phyloP scores from a whole-genome alignment of 1,140 invertebrate species.

The Drosophila kurseongensis region DNA sequence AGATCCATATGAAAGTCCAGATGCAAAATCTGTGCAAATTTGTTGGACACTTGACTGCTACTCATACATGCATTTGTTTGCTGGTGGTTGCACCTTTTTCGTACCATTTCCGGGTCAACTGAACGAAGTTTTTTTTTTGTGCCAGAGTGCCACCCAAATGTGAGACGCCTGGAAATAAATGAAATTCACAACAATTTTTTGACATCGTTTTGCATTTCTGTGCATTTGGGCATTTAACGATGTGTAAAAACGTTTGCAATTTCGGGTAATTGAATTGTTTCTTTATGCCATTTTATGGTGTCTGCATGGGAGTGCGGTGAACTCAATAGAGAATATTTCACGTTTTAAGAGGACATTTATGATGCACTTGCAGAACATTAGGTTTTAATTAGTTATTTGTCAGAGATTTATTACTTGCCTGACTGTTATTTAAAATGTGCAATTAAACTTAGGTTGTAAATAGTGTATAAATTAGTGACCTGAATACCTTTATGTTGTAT shows the following conservation, averaged over 20 bases:
- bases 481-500: too few relatives aligned
- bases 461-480: too few relatives aligned
- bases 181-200: conserved; percentile 24
- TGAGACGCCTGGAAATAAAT: conserved; percentile 26
- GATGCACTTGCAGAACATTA: neutral
- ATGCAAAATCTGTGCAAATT: conserved; percentile 47
- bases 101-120: conserved; percentile 42
- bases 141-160: conserved; percentile 20
- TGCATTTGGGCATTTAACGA: conserved; percentile 67
- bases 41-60: conserved; percentile 36
- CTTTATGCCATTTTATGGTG: conserved; percentile 44
- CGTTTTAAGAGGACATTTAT: neutral
- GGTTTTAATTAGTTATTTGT: too few relatives aligned
- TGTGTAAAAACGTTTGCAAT: conserved; percentile 72
- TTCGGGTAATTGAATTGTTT: conserved; percentile 67
- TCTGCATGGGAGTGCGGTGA: conserved; percentile 2
- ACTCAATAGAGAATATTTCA: conserved; percentile 10
- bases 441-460: neutral
- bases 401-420: neutral
- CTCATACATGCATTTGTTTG: conserved; percentile 38
- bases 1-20: conserved; percentile 27
- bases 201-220: conserved; percentile 42
- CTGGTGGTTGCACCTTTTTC: conserved; percentile 40
- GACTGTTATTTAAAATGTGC: too few relatives aligned
- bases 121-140: conserved; percentile 23